A percentile compares a stretch with the other conserved stretches of the same genome.
These are phyloP conservation scores for Cheilosia pagana DNA, from an alignment of 2,888 invertebrate genomes.

Conservation along the genomic window DNA sequence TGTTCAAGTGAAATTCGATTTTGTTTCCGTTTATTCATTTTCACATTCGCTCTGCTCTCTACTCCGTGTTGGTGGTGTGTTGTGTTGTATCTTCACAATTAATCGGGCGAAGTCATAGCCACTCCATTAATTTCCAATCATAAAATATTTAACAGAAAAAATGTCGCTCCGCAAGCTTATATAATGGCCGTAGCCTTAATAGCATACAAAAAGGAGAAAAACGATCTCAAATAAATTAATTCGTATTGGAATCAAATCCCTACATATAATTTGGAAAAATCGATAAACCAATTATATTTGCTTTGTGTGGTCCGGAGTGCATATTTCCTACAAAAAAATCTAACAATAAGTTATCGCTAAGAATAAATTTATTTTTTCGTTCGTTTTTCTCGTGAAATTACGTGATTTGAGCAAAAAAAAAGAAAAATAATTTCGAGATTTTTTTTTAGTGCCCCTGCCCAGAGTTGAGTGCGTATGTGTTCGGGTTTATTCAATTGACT, in stretches of 20 bases:
- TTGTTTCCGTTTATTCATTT: slow-evolving; percentile 71
- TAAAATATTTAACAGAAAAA: slow-evolving; percentile 26
- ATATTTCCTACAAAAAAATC: background rate
- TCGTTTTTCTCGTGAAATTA: slow-evolving; percentile 58
- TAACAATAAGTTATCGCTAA: slow-evolving; percentile 11
- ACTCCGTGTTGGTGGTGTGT: slow-evolving; percentile 19
- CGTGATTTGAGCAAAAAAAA: slow-evolving; percentile 65
- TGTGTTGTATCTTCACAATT: slow-evolving; percentile 1
- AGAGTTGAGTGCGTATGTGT: slow-evolving; percentile 49
- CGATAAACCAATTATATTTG: slow-evolving; percentile 51
- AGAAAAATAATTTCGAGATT: slow-evolving; percentile 27
- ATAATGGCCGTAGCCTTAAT: slow-evolving; percentile 69
- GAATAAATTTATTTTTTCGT: background rate
- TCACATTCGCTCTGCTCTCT: slow-evolving; percentile 41
- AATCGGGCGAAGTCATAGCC: background rate
- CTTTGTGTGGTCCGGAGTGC: slow-evolving; percentile 3
- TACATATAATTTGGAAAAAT: slow-evolving; percentile 51
- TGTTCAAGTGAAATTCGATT: slow-evolving; percentile 73
- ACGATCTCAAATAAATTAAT: slow-evolving; percentile 12
- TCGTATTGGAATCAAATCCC: slow-evolving; percentile 40
- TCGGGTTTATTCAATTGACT: slow-evolving; percentile 56
- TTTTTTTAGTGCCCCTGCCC: slow-evolving; percentile 22
- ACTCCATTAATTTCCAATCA: background rate
- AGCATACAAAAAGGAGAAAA: slow-evolving; percentile 3
- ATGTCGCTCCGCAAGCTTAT: slow-evolving; percentile 57